phyloP scores from a whole-genome alignment of 2,113 vertebrate species.

The Cyprinodon brontotheroides region DNA sequence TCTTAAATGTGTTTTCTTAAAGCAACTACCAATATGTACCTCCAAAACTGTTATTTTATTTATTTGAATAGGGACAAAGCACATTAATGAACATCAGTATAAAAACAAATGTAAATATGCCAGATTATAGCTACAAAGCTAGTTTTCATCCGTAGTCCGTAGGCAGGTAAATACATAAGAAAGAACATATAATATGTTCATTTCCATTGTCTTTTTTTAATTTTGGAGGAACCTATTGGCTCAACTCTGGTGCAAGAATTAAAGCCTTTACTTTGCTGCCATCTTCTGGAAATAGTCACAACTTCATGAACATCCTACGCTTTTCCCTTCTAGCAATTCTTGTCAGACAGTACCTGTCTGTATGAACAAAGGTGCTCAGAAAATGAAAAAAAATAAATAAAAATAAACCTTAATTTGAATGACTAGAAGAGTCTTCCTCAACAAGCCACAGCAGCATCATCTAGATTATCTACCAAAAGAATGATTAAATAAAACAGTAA shows the following conservation, averaged over 20 bases:
- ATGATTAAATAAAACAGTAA: background rate
- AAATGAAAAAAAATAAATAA: background rate
- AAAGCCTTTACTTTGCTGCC: constrained; percentile 31
- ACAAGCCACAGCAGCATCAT: background rate
- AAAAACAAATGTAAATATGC: too few species aligned
- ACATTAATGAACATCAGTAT: too few species aligned
- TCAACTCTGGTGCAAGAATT: background rate
- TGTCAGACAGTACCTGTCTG: background rate
- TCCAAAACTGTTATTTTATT: too few species aligned
- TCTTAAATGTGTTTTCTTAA: too few species aligned
- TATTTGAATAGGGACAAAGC: too few species aligned
- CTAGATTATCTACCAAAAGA: background rate
- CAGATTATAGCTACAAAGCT: too few species aligned
- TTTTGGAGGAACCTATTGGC: background rate
- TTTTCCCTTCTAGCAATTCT: background rate
- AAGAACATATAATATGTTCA: too few species aligned
- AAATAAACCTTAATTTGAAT: background rate
- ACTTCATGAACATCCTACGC: background rate
- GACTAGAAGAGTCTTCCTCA: background rate
- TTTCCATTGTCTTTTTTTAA: too few species aligned
- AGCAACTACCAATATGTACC: too few species aligned
- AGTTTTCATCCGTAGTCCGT: too few species aligned
- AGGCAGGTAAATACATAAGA: too few species aligned
- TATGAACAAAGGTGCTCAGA: background rate
- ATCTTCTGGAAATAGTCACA: constrained; percentile 42